phyloP scores from a whole-genome alignment of 2,113 vertebrate species.

The Ammodytes dubius region DNA sequence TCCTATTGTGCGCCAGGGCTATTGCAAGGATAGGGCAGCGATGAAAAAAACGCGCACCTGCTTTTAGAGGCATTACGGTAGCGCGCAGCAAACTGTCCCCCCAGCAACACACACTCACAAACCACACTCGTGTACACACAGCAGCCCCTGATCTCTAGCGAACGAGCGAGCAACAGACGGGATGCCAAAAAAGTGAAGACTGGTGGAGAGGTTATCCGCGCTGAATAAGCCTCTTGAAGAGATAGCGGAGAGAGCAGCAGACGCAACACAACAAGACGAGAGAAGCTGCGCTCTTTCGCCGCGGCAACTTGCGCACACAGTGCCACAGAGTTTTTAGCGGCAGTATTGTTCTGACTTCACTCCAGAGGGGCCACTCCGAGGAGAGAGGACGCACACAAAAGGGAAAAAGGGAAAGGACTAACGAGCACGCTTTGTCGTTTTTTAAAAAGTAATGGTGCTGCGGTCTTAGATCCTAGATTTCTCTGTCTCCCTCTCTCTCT shows the following conservation, averaged over 20 bases:
- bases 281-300: constrained; percentile 78
- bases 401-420: constrained; percentile 77
- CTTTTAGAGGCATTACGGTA: constrained; percentile 91
- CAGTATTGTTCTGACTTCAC: constrained; percentile 86
- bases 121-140: constrained; percentile 61
- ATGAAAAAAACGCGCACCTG: constrained; percentile 84
- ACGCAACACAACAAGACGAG: constrained; percentile 72
- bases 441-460: constrained; percentile 78
- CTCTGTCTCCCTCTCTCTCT: constrained; percentile 67
- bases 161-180: constrained; percentile 84
- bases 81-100: constrained; percentile 83
- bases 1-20: constrained; percentile 72
- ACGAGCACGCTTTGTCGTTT: constrained; percentile 79
- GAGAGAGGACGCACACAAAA: constrained; percentile 81
- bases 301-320: constrained; percentile 84
- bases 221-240: constrained; percentile 66
- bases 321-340: constrained; percentile 82
- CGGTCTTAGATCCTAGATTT: constrained; percentile 78
- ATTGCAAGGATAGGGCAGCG: constrained; percentile 63
- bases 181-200: constrained; percentile 85
- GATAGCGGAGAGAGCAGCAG: constrained; percentile 48
- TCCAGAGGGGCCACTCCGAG: constrained; percentile 84
- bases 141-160: constrained; percentile 85
- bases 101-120: constrained; percentile 64
- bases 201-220: constrained; percentile 72